A percentile compares a stretch with the other conserved stretches of the same genome.
Evolutionary conservation across 2,797 vertebrate genomes (phyloP).

Genomic region (Chlorospingus semifuscus): DNA sequence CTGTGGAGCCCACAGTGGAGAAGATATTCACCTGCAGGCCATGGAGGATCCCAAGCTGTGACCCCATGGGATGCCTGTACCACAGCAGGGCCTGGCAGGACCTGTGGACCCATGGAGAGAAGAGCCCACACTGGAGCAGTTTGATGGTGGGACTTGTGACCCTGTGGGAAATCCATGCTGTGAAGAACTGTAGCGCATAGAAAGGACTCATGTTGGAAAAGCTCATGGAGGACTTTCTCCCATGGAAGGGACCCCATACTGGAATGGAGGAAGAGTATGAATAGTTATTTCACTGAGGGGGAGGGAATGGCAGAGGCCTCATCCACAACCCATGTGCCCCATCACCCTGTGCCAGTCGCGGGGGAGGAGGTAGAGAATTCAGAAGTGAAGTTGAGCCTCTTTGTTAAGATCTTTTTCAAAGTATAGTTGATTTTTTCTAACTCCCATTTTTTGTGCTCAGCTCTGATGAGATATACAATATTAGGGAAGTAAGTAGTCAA

Average conservation of each 20-base stretch:
- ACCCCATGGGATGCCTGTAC: accelerated
- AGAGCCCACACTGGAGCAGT: not conserved
- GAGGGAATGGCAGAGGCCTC: not conserved
- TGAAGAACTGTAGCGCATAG: not conserved
- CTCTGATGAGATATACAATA: not conserved
- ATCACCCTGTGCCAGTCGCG: accelerated
- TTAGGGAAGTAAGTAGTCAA: not conserved
- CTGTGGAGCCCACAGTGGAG: not conserved
- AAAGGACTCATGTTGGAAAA: not conserved
- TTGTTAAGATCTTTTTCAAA: not conserved
- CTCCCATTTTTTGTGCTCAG: not conserved
- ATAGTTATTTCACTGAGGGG: not conserved
- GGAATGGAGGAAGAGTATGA: not conserved
- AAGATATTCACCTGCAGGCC: not conserved
- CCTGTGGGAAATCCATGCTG: not conserved
- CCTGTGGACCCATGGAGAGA: not conserved
- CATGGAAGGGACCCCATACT: not conserved
- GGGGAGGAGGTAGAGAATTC: not conserved
- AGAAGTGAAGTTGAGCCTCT: not conserved
- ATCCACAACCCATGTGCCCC: not conserved
- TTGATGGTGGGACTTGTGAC: not conserved
- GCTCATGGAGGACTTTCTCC: not conserved
- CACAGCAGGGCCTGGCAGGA: not conserved
- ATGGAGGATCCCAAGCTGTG: not conserved
- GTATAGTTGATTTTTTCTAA: not conserved